Base-by-base conservation (phyloP, 2,888 invertebrate genomes). In the Coecobrya sp. region DNA sequence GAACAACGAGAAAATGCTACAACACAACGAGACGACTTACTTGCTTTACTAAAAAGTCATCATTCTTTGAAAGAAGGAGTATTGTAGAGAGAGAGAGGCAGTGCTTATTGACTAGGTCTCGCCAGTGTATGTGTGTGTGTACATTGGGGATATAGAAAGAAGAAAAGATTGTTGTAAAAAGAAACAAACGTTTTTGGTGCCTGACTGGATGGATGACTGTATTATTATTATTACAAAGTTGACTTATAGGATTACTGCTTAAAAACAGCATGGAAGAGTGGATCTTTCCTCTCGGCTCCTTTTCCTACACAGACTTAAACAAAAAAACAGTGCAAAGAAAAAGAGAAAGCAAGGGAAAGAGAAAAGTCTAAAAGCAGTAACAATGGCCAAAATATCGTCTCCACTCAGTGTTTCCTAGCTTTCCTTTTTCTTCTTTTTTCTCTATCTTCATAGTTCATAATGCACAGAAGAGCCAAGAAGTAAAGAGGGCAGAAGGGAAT, bases 141-240 rank as follows among this genome's bases (percentile, higher is more conserved):
- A 86, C 70, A 49, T 27, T 65, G 25, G 79, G 49, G 49, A 49
- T 76, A 42, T 76, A 42, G 45, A 76, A 19, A 88, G 88, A 42
- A 52, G 19, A 87, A 76, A 59, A 52, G 79, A 70, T 65, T 79
- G 52, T 16, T 79, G 52, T 79, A 76, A 59, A 76, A 81, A 89
- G 90, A 86, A 90, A 90, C 90, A 90, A 90, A 90, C 90, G 90
- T 86, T 90, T 84, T 76, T 90, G 86, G 86, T 90, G 86, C 70
- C 86, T 90, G 90, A 79, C 79, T 90, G 90, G 90, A 90, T 90
- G 79, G 79, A 90, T 90, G 90, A 90, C 90, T 90, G 90, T 90
- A 90, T 90, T 90, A 79, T 79, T 79, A 79, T 79, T 79, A 90
- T 90, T 90, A 86, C 79, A 30, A 79, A 90, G 90, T 90, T 90